phyloP scores from a whole-genome alignment of 2,113 vertebrate species.

The Himantopus leucocephalus region DNA sequence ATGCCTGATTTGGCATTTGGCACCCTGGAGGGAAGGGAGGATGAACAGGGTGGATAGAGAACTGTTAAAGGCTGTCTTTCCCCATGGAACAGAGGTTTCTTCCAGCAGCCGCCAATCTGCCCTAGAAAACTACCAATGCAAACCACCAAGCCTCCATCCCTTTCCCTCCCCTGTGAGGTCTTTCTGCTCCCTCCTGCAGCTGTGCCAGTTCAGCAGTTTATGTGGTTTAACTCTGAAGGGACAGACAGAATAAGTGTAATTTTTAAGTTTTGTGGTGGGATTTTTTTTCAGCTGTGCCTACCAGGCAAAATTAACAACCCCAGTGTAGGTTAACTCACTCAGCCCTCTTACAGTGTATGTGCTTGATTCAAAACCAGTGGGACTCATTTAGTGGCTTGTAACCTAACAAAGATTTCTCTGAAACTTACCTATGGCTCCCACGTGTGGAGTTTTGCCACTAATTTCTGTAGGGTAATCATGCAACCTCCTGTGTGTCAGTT shows the following conservation, averaged over 20 bases:
- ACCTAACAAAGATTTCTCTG: neutral
- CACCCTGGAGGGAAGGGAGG: neutral
- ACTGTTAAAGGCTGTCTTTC: neutral
- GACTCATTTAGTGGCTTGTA: conserved; percentile 8
- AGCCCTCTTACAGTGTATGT: neutral
- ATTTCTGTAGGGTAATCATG: neutral
- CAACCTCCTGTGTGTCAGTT: neutral
- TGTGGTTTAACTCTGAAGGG: neutral
- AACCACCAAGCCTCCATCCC: neutral
- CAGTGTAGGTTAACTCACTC: neutral
- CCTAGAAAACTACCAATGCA: neutral
- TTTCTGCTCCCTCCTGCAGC: neutral
- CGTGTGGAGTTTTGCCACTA: neutral
- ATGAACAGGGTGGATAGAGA: neutral
- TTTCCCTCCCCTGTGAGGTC: neutral
- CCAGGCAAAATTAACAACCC: conserved; percentile 14
- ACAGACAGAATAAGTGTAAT: neutral
- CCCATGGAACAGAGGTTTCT: neutral
- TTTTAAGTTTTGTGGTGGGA: neutral
- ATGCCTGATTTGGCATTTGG: neutral
- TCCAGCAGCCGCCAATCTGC: neutral
- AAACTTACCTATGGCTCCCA: neutral
- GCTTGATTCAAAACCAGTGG: neutral
- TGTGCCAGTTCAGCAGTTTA: neutral
- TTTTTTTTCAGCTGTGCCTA: neutral